Conservation (phyloP, 2,113 vertebrate species). For the Thamnophis sirtalis region DNA sequence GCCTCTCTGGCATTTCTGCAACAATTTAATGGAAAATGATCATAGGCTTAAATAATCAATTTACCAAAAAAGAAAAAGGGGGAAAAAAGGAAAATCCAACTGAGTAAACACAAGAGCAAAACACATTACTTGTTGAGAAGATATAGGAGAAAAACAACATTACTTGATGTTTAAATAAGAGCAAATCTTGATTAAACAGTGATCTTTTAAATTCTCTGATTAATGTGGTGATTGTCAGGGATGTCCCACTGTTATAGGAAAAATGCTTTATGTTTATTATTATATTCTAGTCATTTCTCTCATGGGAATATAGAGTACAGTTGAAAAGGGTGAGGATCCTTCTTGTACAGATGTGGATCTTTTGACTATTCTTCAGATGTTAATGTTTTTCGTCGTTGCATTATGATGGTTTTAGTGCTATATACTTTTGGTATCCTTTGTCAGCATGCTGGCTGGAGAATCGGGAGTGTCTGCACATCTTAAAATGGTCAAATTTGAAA, state of each 20-base stretch:
- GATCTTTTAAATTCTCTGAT: not conserved
- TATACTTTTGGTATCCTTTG: not conserved
- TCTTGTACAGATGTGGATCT: not conserved
- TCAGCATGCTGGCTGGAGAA: not conserved
- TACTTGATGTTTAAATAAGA: not conserved
- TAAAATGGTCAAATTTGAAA: not conserved
- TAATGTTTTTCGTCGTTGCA: not conserved
- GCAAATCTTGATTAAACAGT: not conserved
- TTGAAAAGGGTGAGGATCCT: not conserved
- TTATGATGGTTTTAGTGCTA: not conserved
- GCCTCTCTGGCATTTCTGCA: conserved; percentile 57
- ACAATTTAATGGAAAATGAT: conserved; percentile 58
- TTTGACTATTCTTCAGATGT: not conserved
- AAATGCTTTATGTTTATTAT: not conserved
- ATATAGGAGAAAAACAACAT: not conserved
- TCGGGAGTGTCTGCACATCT: not conserved
- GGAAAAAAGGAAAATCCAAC: conserved; percentile 10
- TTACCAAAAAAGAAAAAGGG: conserved; percentile 28
- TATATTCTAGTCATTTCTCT: not conserved
- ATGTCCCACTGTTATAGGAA: not conserved
- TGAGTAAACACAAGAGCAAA: conserved; percentile 44
- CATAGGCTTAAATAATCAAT: conserved; percentile 52
- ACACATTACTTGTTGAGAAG: conserved; percentile 38
- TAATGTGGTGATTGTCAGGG: not conserved
- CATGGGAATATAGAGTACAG: not conserved